Conservation (phyloP, 2,888 invertebrate genomes). For the Malacosoma neustria region DNA sequence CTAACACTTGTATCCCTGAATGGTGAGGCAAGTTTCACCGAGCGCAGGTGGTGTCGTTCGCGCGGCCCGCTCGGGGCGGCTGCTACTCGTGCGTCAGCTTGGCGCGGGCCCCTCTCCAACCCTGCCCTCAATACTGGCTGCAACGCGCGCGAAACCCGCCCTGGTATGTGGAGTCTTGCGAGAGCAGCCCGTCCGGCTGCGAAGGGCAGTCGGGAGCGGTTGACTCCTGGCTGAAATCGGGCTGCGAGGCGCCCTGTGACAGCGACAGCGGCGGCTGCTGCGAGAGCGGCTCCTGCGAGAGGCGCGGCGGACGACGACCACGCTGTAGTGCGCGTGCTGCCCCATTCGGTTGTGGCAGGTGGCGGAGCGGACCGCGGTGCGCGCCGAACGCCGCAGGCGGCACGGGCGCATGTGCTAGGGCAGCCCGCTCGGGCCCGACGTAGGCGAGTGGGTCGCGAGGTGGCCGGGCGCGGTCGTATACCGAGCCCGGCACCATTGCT, state of each 20-base stretch:
- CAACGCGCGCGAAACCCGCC: constrained; percentile 81
- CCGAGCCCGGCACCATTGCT: constrained; percentile 93
- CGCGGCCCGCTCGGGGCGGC: constrained; percentile 21
- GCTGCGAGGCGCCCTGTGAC: constrained; percentile 83
- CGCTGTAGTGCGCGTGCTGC: constrained; percentile 60
- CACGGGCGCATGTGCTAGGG: constrained; percentile 86
- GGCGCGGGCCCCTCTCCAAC: constrained; percentile 60
- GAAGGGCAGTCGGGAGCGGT: constrained; percentile 91
- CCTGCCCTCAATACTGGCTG: constrained; percentile 84
- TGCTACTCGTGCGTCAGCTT: constrained; percentile 28
- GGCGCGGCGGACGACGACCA: constrained; percentile 54
- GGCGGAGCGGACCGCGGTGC: constrained; percentile 85
- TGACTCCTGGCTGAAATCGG: constrained; percentile 87
- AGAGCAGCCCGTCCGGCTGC: constrained; percentile 95
- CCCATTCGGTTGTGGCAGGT: constrained; percentile 85
- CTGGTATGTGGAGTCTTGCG: constrained; percentile 93
- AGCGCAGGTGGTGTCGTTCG: constrained; percentile 21
- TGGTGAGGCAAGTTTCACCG: constrained; percentile 25
- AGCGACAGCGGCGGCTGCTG: constrained; percentile 82
- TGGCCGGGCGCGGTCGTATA: constrained; percentile 90
- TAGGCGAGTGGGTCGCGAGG: constrained; percentile 94
- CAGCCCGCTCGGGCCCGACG: constrained; percentile 89
- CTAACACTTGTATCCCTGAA: constrained; percentile 45
- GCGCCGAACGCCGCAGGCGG: constrained; percentile 96
- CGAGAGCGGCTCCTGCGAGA: constrained; percentile 82